Evolutionary conservation across 2,888 invertebrate species (phyloP).

Genomic region (Morpho achilles): DNA sequence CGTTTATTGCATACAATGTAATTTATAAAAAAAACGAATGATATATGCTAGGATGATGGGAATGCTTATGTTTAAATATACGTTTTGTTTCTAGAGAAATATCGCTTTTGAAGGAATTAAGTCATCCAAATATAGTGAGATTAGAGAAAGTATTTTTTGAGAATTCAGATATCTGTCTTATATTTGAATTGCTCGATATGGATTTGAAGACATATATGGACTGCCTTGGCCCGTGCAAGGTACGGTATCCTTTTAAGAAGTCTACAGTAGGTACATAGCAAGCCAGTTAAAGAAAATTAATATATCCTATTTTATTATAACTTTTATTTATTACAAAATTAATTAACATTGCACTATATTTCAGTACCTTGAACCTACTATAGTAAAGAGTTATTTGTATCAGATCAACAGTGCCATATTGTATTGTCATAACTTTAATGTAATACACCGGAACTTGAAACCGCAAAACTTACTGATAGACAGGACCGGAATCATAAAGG

Average conservation of each 20-base stretch:
- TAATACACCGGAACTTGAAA: slow-evolving; percentile 95
- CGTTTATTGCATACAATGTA: too few species aligned
- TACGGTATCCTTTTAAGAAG: slow-evolving; percentile 30
- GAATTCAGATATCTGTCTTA: slow-evolving; percentile 93
- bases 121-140: slow-evolving; percentile 97
- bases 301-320: too few species aligned
- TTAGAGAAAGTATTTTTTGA: slow-evolving; percentile 97
- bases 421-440: slow-evolving; percentile 94
- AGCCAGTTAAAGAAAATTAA: too few species aligned
- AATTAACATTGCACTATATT: slow-evolving; percentile 18
- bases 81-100: slow-evolving; percentile 85
- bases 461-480: slow-evolving; percentile 98
- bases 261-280: too few species aligned
- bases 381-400: slow-evolving; percentile 92
- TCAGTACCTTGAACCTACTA: slow-evolving; percentile 85
- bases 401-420: slow-evolving; percentile 92
- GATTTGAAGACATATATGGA: slow-evolving; percentile 98
- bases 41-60: too few species aligned
- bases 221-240: slow-evolving; percentile 87
- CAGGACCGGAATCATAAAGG: slow-evolving; percentile 94
- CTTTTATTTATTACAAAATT: too few species aligned
- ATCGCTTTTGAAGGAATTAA: slow-evolving; percentile 94
- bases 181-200: slow-evolving; percentile 98
- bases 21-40: too few species aligned
- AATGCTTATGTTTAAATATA: too few species aligned